Evolutionary conservation across 2,113 vertebrate species (phyloP).

Genomic region (Urocolius indicus): DNA sequence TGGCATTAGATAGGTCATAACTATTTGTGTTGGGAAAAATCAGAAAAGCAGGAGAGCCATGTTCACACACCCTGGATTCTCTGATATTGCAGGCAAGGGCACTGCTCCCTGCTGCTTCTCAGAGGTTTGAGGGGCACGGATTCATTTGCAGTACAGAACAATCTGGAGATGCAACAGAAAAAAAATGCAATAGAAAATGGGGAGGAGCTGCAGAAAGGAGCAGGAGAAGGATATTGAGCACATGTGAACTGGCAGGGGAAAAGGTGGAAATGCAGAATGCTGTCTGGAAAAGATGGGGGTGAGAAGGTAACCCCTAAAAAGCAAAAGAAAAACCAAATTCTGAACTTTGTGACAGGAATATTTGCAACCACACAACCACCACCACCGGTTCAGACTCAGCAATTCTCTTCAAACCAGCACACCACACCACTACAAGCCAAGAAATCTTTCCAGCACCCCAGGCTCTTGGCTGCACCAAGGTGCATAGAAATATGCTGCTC

Average conservation of each 20-base stretch:
- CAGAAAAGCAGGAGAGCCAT: background rate
- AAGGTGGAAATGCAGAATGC: background rate
- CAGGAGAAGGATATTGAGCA: background rate
- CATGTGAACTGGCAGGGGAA: background rate
- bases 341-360: background rate
- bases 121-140: background rate
- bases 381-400: background rate
- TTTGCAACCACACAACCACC: background rate
- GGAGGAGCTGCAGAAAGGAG: background rate
- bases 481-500: fast-evolving
- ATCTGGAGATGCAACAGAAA: background rate
- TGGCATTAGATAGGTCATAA: background rate
- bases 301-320: background rate
- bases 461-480: background rate
- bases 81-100: background rate
- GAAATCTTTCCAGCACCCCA: background rate
- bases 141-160: background rate
- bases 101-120: background rate
- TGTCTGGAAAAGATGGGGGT: background rate
- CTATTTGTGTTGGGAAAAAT: background rate
- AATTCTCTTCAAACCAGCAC: background rate
- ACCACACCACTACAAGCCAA: background rate
- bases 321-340: background rate
- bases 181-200: background rate
- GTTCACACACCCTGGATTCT: background rate